Conservation (phyloP, 2,888 invertebrate species). For the Anodontia alba region DNA sequence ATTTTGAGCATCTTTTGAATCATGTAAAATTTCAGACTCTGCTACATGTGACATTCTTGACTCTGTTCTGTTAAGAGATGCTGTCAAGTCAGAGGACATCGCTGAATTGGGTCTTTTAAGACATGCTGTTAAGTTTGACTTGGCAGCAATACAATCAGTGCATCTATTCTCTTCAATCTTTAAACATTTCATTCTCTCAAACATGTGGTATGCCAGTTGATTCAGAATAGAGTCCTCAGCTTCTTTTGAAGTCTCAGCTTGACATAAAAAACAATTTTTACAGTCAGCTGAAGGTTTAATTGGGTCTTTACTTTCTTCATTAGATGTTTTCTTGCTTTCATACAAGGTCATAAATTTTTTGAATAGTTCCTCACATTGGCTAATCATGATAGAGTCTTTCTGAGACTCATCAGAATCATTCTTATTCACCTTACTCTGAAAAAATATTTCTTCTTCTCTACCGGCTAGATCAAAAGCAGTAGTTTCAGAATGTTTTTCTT, state of each 20-base stretch:
- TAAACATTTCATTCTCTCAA: conserved; percentile 4
- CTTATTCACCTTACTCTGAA: too few relatives aligned
- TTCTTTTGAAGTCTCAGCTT: neutral
- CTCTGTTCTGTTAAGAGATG: too few relatives aligned
- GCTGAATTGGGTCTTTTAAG: too few relatives aligned
- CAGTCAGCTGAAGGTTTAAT: neutral
- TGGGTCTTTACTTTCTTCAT: neutral
- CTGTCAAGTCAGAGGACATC: too few relatives aligned
- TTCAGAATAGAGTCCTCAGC: neutral
- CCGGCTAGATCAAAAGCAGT: too few relatives aligned
- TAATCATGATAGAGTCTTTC: neutral
- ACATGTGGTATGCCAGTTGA: neutral
- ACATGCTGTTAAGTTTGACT: too few relatives aligned
- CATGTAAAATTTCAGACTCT: too few relatives aligned
- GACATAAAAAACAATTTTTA: neutral
- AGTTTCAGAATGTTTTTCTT: too few relatives aligned
- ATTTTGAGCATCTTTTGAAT: too few relatives aligned
- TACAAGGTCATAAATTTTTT: neutral
- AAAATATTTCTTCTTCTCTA: too few relatives aligned
- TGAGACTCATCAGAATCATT: neutral
- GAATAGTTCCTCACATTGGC: neutral
- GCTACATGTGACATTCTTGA: too few relatives aligned
- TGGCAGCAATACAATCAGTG: neutral
- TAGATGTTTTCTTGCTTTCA: neutral
- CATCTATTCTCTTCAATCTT: too few relatives aligned